Conservation (phyloP, 2,888 invertebrate species). For the Cabera pusaria region DNA sequence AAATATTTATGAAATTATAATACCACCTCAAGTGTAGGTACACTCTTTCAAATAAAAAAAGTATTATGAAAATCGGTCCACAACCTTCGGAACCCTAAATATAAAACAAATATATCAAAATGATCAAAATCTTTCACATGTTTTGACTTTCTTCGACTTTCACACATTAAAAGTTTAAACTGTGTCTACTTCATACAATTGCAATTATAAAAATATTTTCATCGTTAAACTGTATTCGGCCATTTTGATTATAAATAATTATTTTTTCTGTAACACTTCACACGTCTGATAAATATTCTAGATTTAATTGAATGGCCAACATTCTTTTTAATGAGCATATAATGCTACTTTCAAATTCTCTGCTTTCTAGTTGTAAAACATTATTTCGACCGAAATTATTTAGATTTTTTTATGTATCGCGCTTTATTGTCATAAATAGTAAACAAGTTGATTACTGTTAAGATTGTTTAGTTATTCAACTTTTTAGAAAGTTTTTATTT, state of each 20-base stretch:
- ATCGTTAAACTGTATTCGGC: constrained; percentile 32
- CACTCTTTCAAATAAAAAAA: no score
- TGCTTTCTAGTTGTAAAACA: constrained; percentile 68
- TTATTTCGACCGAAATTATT: constrained; percentile 24
- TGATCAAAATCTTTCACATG: constrained; percentile 8
- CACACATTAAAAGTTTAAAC: constrained; percentile 12
- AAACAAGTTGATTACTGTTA: constrained; percentile 8
- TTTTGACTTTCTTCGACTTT: constrained; percentile 10
- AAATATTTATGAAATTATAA: no score
- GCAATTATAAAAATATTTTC: constrained; percentile 43
- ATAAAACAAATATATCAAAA: constrained; percentile 5
- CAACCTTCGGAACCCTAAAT: no score
- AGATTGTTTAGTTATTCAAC: constrained; percentile 3
- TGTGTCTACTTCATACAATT: constrained; percentile 21
- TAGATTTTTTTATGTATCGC: constrained; percentile 19
- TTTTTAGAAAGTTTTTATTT: constrained; percentile 10
- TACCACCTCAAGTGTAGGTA: no score
- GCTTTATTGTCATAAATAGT: constrained; percentile 11
- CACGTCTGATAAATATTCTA: constrained; percentile 47
- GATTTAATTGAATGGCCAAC: constrained; percentile 53
- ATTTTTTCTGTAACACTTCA: constrained; percentile 44
- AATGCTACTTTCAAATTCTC: constrained; percentile 47
- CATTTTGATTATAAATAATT: constrained; percentile 13
- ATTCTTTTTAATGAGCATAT: constrained; percentile 46
- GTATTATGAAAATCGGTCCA: no score